Percentiles rank a stretch among this genome's conserved stretches.
Conservation (phyloP, 2,888 invertebrate species). For the Heliconius ethilla region DNA sequence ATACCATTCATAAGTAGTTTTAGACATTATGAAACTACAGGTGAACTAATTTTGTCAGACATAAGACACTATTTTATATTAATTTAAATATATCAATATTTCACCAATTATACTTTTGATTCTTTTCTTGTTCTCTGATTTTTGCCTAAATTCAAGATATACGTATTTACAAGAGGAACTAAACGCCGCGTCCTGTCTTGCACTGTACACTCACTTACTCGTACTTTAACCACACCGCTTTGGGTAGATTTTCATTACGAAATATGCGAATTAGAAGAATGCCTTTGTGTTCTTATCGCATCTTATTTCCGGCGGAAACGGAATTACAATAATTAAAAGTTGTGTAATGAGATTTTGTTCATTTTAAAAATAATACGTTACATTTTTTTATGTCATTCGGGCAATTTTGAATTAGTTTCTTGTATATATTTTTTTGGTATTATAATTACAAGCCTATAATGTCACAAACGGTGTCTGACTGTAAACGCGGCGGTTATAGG, state of each 20-base stretch:
- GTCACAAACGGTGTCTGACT: too few relatives aligned
- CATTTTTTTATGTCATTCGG: not conserved
- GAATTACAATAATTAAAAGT: conserved; percentile 39
- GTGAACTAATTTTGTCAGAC: too few relatives aligned
- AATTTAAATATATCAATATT: too few relatives aligned
- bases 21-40: too few relatives aligned
- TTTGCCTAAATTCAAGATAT: too few relatives aligned
- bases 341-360: conserved; percentile 32
- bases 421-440: too few relatives aligned
- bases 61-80: too few relatives aligned
- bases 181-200: not conserved
- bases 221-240: not conserved
- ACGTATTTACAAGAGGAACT: not conserved
- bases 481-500: too few relatives aligned
- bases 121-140: too few relatives aligned
- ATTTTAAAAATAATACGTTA: conserved; percentile 1
- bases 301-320: conserved; percentile 37
- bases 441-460: too few relatives aligned
- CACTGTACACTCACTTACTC: not conserved
- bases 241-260: conserved; percentile 3
- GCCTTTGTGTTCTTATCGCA: conserved; percentile 32
- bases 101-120: too few relatives aligned
- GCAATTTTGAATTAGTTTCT: not conserved
- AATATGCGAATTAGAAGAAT: conserved; percentile 29
- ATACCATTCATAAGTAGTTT: too few relatives aligned